Evolutionary conservation across 2,113 vertebrate genomes (phyloP).

Genomic region (Pagrus major): DNA sequence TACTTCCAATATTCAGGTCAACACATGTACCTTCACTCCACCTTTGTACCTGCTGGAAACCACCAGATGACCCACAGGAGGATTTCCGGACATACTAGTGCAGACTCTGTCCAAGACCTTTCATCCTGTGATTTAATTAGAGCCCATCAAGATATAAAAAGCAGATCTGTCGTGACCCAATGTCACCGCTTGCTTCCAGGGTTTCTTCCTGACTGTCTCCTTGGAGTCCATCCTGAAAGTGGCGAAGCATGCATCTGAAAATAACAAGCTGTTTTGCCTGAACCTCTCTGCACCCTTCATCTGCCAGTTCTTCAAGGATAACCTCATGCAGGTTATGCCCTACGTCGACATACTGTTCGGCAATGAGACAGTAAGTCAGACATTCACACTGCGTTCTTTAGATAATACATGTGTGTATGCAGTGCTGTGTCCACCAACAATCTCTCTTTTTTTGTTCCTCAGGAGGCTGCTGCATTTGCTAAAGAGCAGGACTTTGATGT

Average conservation of each 20-base stretch:
- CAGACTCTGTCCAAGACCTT: not conserved
- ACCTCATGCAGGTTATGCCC: conserved; percentile 95
- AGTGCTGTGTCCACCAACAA: not conserved
- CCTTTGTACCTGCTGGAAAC: not conserved
- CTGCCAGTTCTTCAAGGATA: conserved; percentile 95
- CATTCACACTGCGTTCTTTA: not conserved
- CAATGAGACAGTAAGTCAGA: conserved; percentile 91
- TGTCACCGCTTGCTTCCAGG: conserved; percentile 82
- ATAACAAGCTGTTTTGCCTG: conserved; percentile 94
- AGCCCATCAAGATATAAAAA: conserved; percentile 41
- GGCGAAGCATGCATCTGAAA: conserved; percentile 91
- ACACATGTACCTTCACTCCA: not conserved
- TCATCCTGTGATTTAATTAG: conserved; percentile 22
- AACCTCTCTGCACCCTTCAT: conserved; percentile 98
- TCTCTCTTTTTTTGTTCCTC: conserved; percentile 76
- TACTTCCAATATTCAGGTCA: not conserved
- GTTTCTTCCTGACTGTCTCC: conserved; percentile 98
- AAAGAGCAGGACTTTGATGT: conserved; percentile 96
- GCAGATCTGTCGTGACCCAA: conserved; percentile 6
- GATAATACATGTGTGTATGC: not conserved
- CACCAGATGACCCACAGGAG: not conserved
- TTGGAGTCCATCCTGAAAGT: conserved; percentile 96
- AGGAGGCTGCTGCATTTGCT: conserved; percentile 95
- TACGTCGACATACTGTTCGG: conserved; percentile 96
- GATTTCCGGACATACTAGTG: not conserved